Percentiles rank a stretch among this genome's conserved stretches.
Conservation (phyloP, 2,797 vertebrate genomes). For the Percopsis omiscomaycus region DNA sequence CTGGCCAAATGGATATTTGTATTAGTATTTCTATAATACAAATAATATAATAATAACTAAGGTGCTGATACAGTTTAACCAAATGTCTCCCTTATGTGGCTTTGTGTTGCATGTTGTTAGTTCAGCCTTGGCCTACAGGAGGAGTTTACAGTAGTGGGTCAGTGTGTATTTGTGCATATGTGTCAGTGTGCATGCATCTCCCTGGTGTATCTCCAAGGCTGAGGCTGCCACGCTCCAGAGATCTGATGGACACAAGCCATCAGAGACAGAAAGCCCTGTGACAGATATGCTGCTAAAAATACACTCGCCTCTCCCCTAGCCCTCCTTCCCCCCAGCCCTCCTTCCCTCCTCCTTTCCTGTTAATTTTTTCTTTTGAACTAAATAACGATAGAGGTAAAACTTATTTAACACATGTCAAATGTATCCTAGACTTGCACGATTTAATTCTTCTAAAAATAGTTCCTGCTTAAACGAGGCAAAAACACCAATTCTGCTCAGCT, state of each 20-base stretch:
- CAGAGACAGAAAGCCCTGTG: constrained; percentile 60
- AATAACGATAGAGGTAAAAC: not conserved
- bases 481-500: too few species aligned
- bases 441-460: too few species aligned
- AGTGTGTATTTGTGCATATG: constrained; percentile 20
- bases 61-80: not conserved
- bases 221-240: constrained; percentile 75
- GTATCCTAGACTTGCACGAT: too few species aligned
- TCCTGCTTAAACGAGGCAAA: too few species aligned
- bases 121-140: constrained; percentile 8
- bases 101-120: constrained; percentile 21
- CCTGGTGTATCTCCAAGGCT: constrained; percentile 75
- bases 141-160: constrained; percentile 5
- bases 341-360: constrained; percentile 1
- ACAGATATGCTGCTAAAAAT: constrained; percentile 75
- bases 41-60: too few species aligned
- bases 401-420: not conserved
- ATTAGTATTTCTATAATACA: too few species aligned
- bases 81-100: not conserved
- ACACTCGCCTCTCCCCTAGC: constrained; percentile 40
- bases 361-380: constrained; percentile 1
- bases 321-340: constrained; percentile 15
- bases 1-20: too few species aligned
- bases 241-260: constrained; percentile 76
- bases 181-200: constrained; percentile 38